Base-by-base conservation (phyloP, 2,888 invertebrate species). In the Nomada lathburiana region DNA sequence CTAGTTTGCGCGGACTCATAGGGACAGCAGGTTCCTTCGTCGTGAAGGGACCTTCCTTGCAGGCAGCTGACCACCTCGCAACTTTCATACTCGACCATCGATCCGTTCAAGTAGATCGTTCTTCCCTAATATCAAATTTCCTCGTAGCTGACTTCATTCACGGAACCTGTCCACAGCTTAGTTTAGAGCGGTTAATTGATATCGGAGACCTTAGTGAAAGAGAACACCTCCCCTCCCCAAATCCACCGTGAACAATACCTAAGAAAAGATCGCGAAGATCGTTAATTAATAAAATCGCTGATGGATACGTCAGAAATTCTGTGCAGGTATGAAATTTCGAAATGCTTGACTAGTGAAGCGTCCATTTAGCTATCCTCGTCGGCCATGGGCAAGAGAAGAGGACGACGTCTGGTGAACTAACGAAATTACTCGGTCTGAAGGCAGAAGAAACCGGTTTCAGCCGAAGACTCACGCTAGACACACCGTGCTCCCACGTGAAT, bases 371-470 rank as follows among this genome's bases (percentile, higher is more conserved):
- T 69, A 53, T 73, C 60, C 55, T 64, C n/a, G 44, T 75, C 57
- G 55, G 23, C 57, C 29, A 50, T 62, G 50, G 11, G 20, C 5
- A 42, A 47, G 20, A 4, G 18, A 59, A 53, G 74, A 62, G 55
- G 57, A 76, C 52, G 64, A 74, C 50, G 67, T n/a, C 26, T 55
- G 72, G 75, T 71, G 67, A 68, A 63, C 83, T 83, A 83, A 83
- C 83, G 76, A 86, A 87, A 86, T 86, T 87, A 83, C 87, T 80
- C 71, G 64, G 79, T 69, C 75, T 59, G 82, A 87, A 73, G 77
- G 70, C 82, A 36, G 68, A 74, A 75, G 87, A 86, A 86, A 86
- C 86, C 86, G 86, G 86, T 86, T 86, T 67, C 59, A 57, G 74
- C 69, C 77, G 82, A 62, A 67, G 75, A 78, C 79, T 78, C 79